Conservation (phyloP, 2,113 vertebrate genomes). For the Rattus norvegicus region GRCr8 NC_086033.1:16689001-16689500, state of each 20-base stretch:
- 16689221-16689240: slow-evolving; percentile 3
- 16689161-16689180: too few relatives aligned
- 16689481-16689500: background rate
- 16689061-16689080: too few relatives aligned
- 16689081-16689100: too few relatives aligned
- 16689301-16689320: slow-evolving; percentile 66
- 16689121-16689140: too few relatives aligned
- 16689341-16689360: background rate
- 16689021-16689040: too few relatives aligned
- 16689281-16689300: slow-evolving; percentile 70
- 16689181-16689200: slow-evolving; percentile 7
- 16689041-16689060: too few relatives aligned
- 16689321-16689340: slow-evolving; percentile 51
- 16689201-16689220: slow-evolving; percentile 53
- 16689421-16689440: background rate
- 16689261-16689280: slow-evolving; percentile 72
- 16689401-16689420: slow-evolving; percentile 40
- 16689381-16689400: background rate
- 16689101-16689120: too few relatives aligned
- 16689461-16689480: background rate
- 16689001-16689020: too few relatives aligned
- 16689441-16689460: background rate
- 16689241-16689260: slow-evolving; percentile 75
- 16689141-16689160: too few relatives aligned
- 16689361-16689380: background rate